Evolutionary conservation across 2,888 invertebrate genomes (phyloP).

Genomic region (Stenchaetothrips biformis): DNA sequence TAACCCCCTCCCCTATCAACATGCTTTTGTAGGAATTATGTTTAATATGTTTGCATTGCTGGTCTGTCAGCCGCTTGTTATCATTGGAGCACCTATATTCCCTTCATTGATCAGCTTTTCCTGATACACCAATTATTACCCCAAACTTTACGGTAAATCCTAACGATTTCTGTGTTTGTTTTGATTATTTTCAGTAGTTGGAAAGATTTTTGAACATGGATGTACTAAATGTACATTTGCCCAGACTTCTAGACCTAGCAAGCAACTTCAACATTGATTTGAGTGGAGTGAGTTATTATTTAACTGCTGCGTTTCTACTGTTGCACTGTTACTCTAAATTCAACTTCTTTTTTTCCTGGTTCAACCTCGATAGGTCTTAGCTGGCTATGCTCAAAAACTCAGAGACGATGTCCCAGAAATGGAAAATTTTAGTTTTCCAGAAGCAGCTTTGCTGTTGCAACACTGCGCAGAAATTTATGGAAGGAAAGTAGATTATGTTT

Average conservation of each 20-base stretch:
- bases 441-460: not conserved
- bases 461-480: not conserved
- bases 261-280: not conserved
- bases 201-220: not conserved
- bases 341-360: not conserved
- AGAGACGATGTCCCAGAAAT: not conserved
- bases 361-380: not conserved
- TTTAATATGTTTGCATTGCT: no score
- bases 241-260: not conserved
- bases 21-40: no score
- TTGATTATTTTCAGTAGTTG: no score
- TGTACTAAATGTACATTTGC: not conserved
- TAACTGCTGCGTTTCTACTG: not conserved
- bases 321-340: not conserved
- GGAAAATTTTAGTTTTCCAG: slow-evolving; percentile 15
- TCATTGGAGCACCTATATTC: no score
- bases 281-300: not conserved
- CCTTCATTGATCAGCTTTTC: no score
- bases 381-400: not conserved
- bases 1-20: no score
- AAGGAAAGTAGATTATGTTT: not conserved
- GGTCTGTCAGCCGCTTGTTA: no score
- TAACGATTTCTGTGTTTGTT: no score
- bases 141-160: no score
- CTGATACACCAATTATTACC: no score